A percentile compares a stretch with the other conserved stretches of the same genome.
phyloP scores from a whole-genome alignment of 2,888 invertebrate species.

The Drosophila flavopinicola region DNA sequence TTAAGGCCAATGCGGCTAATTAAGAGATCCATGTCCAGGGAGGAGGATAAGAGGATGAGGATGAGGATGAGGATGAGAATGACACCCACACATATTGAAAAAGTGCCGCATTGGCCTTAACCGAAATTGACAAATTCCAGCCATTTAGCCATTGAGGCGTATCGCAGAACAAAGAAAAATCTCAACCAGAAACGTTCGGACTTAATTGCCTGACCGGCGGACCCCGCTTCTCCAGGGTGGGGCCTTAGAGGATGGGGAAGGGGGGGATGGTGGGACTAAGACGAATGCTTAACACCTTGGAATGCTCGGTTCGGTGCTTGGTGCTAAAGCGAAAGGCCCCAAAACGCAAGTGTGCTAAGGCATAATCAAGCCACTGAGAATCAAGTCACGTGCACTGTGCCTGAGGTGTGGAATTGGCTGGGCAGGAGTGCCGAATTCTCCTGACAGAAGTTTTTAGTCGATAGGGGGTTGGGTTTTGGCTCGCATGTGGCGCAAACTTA shows the following conservation, averaged over 20 bases:
- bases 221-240: no score
- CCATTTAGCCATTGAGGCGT: slow-evolving; percentile 61
- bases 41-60: slow-evolving; percentile 8
- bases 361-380: slow-evolving; percentile 72
- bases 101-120: slow-evolving; percentile 72
- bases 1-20: slow-evolving; percentile 49
- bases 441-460: slow-evolving; percentile 36
- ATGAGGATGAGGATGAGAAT: no score
- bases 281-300: slow-evolving; percentile 39
- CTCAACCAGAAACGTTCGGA: slow-evolving; percentile 45
- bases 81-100: slow-evolving; percentile 32
- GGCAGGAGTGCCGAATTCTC: slow-evolving; percentile 45
- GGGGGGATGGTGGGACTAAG: slow-evolving; percentile 1
- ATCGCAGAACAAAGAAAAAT: slow-evolving; percentile 51
- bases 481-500: slow-evolving; percentile 59
- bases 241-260: no score
- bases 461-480: background rate
- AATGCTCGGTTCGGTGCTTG: slow-evolving; percentile 23
- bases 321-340: slow-evolving; percentile 5
- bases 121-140: slow-evolving; percentile 73
- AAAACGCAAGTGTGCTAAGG: slow-evolving; percentile 26
- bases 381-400: slow-evolving; percentile 65
- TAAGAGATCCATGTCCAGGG: slow-evolving; percentile 52
- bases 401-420: slow-evolving; percentile 65
- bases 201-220: slow-evolving; percentile 65